Conservation (phyloP, 2,888 invertebrate genomes). For the Diarsia brunnea region DNA sequence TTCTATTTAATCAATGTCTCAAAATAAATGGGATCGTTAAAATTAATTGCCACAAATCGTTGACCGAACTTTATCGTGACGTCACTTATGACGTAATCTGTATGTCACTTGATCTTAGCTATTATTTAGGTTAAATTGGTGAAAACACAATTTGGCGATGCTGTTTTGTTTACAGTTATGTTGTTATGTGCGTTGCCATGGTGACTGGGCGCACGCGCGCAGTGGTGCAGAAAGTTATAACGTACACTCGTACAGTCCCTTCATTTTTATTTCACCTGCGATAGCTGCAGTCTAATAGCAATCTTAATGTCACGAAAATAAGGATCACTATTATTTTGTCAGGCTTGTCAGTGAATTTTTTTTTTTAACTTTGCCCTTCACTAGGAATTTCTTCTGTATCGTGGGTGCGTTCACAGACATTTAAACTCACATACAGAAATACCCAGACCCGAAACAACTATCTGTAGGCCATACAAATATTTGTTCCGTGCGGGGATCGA, state of each 20-base stretch:
- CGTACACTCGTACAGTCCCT: not conserved
- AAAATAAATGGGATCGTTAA: conserved; percentile 44
- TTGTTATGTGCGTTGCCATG: conserved; percentile 58
- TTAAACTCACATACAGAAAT: no score
- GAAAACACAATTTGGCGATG: conserved; percentile 41
- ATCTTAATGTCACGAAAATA: not conserved
- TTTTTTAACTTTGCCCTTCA: no score
- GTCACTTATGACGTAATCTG: conserved; percentile 35
- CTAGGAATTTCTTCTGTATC: no score
- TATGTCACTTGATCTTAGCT: conserved; percentile 54
- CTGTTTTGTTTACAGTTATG: conserved; percentile 61
- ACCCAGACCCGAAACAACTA: no score
- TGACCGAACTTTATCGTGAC: conserved; percentile 23
- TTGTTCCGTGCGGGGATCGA: no score
- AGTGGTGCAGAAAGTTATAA: conserved; percentile 3
- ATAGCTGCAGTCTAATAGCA: not conserved
- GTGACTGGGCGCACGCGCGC: conserved; percentile 30
- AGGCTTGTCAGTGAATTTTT: not conserved
- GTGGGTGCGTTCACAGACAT: no score
- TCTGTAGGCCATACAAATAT: no score
- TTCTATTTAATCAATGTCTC: conserved; percentile 12
- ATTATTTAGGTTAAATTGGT: conserved; percentile 48
- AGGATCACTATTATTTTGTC: not conserved
- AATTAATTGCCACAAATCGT: conserved; percentile 41
- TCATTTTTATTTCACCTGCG: not conserved